Percentiles rank a stretch among this genome's conserved stretches.
Conservation (phyloP, 2,113 vertebrate genomes). For the Choloepus hoffmanni region DNA sequence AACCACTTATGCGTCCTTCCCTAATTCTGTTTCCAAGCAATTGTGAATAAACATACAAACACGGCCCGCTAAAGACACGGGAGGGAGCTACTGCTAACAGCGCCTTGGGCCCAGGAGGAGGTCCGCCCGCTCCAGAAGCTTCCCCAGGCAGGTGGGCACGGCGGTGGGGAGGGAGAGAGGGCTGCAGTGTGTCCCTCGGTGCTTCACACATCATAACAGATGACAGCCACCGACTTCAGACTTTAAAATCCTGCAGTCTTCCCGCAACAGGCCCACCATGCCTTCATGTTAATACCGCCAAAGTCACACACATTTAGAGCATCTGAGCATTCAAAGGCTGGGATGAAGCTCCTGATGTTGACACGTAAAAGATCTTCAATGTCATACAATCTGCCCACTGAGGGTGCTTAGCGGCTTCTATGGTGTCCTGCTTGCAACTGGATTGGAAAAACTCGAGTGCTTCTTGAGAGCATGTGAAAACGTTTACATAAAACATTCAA, state of each 20-base stretch:
- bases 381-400: neutral
- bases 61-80: neutral
- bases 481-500: slow-evolving; percentile 78
- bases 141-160: too few species aligned
- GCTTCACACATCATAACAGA: slow-evolving; percentile 13
- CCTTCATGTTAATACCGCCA: neutral
- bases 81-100: neutral
- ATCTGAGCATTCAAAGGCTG: neutral
- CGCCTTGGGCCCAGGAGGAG: neutral
- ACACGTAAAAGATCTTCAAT: slow-evolving; percentile 26
- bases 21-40: neutral
- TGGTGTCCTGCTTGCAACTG: slow-evolving; percentile 62
- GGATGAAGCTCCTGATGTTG: neutral
- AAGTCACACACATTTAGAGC: neutral
- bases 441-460: slow-evolving; percentile 66
- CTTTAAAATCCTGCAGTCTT: neutral
- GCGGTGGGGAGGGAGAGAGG: too few species aligned
- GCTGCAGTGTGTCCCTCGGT: neutral
- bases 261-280: neutral
- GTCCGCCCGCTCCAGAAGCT: too few species aligned
- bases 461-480: slow-evolving; percentile 1
- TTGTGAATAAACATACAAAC: neutral
- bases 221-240: neutral
- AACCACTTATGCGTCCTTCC: neutral
- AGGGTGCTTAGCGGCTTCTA: neutral